phyloP scores from a whole-genome alignment of 2,888 invertebrate species.

The Tiliacea aurago region DNA sequence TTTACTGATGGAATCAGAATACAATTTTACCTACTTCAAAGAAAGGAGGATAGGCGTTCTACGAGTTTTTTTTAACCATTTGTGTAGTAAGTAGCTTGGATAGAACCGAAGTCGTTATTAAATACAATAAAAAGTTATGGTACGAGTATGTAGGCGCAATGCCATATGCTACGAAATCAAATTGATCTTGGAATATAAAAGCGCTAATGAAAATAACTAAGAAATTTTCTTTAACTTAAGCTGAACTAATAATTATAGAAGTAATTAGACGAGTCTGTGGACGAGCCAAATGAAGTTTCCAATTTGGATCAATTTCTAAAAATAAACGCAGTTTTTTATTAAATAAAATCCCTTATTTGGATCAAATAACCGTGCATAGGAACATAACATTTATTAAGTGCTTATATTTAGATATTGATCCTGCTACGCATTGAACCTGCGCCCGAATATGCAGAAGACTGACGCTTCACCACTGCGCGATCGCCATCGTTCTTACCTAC shows the following conservation, averaged over 20 bases:
- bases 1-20: not conserved
- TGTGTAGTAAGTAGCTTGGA: not conserved
- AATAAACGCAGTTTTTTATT: not conserved
- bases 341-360: not conserved
- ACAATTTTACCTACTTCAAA: not conserved
- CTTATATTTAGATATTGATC: not conserved
- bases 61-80: not conserved
- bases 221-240: not conserved
- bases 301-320: not conserved
- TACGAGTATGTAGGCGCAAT: not conserved
- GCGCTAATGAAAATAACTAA: not conserved
- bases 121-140: not conserved
- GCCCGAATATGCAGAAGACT: not conserved
- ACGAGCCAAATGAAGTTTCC: not conserved
- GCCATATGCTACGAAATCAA: not conserved
- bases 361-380: not conserved
- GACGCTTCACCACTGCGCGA: not conserved
- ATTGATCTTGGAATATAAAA: conserved; percentile 17
- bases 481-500: not conserved
- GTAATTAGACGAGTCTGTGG: not conserved
- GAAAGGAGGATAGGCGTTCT: not conserved
- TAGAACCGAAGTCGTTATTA: not conserved
- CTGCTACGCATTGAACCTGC: not conserved
- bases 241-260: not conserved
- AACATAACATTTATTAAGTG: not conserved